These are phyloP conservation scores for Colistium nudipinnis DNA, from an alignment of 2,113 vertebrate species.

Conservation along the genomic window DNA sequence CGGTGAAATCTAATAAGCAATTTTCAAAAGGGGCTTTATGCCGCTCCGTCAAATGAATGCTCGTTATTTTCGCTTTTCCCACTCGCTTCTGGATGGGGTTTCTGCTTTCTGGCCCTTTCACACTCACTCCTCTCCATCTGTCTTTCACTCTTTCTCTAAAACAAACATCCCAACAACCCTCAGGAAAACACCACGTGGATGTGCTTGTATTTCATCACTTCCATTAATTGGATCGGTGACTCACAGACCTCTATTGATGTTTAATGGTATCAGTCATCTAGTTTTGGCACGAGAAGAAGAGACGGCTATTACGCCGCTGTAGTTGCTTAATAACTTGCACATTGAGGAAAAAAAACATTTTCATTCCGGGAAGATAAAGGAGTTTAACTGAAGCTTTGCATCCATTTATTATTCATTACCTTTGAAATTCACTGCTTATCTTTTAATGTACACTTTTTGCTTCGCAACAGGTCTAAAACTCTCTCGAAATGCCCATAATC, in stretches of 20 bases:
- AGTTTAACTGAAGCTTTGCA: neutral
- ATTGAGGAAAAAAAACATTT: slow-evolving; percentile 55
- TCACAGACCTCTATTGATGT: slow-evolving; percentile 69
- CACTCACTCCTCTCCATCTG: slow-evolving; percentile 45
- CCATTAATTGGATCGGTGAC: slow-evolving; percentile 69
- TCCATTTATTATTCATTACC: neutral
- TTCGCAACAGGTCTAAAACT: slow-evolving; percentile 6
- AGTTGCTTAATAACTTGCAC: slow-evolving; percentile 66
- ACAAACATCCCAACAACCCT: slow-evolving; percentile 59
- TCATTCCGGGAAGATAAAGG: slow-evolving; percentile 53
- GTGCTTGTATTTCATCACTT: slow-evolving; percentile 63
- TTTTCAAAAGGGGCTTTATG: slow-evolving; percentile 59
- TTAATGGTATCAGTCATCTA: slow-evolving; percentile 71
- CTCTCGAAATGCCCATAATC: neutral
- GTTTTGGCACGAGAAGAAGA: slow-evolving; percentile 67
- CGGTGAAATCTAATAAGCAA: slow-evolving; percentile 75
- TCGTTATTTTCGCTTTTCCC: slow-evolving; percentile 48
- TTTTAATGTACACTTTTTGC: neutral
- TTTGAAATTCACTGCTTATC: slow-evolving; percentile 2
- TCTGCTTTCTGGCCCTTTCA: slow-evolving; percentile 17
- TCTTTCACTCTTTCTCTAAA: slow-evolving; percentile 57
- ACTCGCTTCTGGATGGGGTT: slow-evolving; percentile 40
- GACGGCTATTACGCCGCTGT: slow-evolving; percentile 36
- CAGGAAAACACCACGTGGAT: slow-evolving; percentile 49
- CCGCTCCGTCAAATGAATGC: slow-evolving; percentile 48